Conservation (phyloP, 2,797 vertebrate genomes). For the Eupleurogrammus muticus region DNA sequence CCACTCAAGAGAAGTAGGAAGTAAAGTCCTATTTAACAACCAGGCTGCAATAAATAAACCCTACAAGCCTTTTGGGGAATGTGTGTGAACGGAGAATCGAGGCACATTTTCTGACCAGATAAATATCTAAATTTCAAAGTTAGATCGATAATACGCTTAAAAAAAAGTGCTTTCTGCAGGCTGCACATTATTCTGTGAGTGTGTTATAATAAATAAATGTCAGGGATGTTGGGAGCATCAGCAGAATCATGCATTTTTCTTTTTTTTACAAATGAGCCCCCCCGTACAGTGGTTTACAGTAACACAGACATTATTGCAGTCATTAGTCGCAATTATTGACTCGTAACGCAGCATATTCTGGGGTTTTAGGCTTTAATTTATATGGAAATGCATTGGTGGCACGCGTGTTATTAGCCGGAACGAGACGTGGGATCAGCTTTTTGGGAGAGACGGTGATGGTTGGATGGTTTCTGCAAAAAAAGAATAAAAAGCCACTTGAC, state of each 20-base stretch:
- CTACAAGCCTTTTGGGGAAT: constrained; percentile 15
- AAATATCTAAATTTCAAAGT: constrained; percentile 41
- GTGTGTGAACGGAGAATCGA: constrained; percentile 35
- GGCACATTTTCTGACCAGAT: constrained; percentile 1
- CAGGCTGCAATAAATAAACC: no score
- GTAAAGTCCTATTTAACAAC: no score
- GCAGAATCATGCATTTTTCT: constrained; percentile 26
- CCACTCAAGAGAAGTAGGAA: no score
- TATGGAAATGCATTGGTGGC: constrained; percentile 78
- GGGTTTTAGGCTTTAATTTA: constrained; percentile 77
- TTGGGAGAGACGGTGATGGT: no score
- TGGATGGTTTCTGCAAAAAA: no score
- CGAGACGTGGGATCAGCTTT: constrained; percentile 67
- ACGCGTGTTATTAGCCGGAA: constrained; percentile 76
- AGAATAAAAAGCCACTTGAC: no score
- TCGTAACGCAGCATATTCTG: constrained; percentile 62
- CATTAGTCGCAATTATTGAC: constrained; percentile 77
- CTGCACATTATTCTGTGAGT: constrained; percentile 25
- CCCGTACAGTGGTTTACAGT: constrained; percentile 68
- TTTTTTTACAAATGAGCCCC: constrained; percentile 58
- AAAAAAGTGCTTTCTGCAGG: constrained; percentile 31
- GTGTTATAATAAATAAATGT: constrained; percentile 40
- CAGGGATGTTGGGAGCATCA: constrained; percentile 38
- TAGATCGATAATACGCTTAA: constrained; percentile 47
- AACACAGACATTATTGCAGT: constrained; percentile 71